Evolutionary conservation across 2,113 vertebrate genomes (phyloP).

Genomic region (Mirounga angustirostris): DNA sequence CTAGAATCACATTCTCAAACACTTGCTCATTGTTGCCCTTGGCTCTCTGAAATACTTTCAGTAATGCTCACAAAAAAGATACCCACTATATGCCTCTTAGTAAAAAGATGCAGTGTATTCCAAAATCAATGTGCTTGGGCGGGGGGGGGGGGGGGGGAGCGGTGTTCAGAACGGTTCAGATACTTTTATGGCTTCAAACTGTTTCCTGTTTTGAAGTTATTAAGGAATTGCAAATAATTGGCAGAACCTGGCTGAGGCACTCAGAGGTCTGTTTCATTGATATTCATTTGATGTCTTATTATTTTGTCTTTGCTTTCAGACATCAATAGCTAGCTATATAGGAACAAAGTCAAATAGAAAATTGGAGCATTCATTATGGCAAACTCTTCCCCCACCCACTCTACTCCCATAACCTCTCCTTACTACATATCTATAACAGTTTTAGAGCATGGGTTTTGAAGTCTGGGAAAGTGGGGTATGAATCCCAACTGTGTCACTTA

Average conservation of each 20-base stretch:
- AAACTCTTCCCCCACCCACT: neutral
- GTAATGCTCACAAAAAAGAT: neutral
- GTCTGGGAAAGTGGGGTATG: neutral
- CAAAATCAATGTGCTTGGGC: neutral
- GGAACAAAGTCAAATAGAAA: slow-evolving; percentile 34
- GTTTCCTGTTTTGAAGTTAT: slow-evolving; percentile 46
- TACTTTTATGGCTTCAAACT: neutral
- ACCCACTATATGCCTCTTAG: neutral
- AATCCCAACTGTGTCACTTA: neutral
- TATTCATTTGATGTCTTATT: slow-evolving; percentile 15
- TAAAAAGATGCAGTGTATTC: neutral
- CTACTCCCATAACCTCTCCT: neutral
- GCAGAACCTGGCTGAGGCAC: neutral
- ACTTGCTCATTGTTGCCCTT: neutral
- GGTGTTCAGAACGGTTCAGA: neutral
- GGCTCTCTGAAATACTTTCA: neutral
- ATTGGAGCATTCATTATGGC: neutral
- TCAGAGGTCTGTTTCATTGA: neutral
- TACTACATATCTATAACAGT: neutral
- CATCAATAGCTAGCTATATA: neutral
- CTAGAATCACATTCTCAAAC: neutral
- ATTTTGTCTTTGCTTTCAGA: slow-evolving; percentile 45
- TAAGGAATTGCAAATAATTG: slow-evolving; percentile 23
- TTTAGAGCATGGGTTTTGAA: neutral
- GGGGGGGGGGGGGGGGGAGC: fast-evolving